Evolutionary conservation across 2,888 invertebrate genomes (phyloP).

Genomic region (Pasiphila rectangulata): DNA sequence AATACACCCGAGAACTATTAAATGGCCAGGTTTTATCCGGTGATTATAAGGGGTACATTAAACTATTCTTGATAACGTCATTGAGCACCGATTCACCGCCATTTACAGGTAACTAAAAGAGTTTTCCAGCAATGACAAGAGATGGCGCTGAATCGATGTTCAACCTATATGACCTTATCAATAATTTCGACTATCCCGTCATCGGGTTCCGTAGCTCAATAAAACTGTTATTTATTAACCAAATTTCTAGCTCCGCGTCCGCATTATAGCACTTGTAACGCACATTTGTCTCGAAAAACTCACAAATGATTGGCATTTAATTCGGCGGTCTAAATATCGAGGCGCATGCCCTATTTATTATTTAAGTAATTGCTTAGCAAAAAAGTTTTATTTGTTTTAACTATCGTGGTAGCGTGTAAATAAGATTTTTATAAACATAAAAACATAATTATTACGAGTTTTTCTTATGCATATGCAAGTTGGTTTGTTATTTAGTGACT

Average conservation of each 20-base stretch:
- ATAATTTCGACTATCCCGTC: no score
- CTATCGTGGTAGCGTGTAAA: slow-evolving; percentile 61
- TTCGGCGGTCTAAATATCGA: slow-evolving; percentile 16
- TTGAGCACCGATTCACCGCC: no score
- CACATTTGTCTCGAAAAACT: slow-evolving; percentile 52
- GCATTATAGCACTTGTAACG: slow-evolving; percentile 37
- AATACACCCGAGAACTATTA: no score
- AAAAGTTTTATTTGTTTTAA: slow-evolving; percentile 62
- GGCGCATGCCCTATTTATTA: slow-evolving; percentile 55
- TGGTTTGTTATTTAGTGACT: slow-evolving; percentile 76
- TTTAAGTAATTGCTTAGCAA: slow-evolving; percentile 70
- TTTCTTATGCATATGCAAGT: slow-evolving; percentile 52
- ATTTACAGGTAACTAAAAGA: no score
- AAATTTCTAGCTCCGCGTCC: neutral
- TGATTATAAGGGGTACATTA: no score
- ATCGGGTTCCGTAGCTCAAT: no score
- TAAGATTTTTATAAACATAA: slow-evolving; percentile 75
- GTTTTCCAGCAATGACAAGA: no score
- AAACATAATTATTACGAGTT: slow-evolving; percentile 34
- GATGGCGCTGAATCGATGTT: no score
- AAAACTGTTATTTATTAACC: neutral
- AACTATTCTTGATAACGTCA: no score
- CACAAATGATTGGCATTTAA: slow-evolving; percentile 27
- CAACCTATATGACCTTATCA: no score
- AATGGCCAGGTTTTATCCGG: no score